Conservation (phyloP, 1,140 invertebrate species). For the Oppia nitens region DNA sequence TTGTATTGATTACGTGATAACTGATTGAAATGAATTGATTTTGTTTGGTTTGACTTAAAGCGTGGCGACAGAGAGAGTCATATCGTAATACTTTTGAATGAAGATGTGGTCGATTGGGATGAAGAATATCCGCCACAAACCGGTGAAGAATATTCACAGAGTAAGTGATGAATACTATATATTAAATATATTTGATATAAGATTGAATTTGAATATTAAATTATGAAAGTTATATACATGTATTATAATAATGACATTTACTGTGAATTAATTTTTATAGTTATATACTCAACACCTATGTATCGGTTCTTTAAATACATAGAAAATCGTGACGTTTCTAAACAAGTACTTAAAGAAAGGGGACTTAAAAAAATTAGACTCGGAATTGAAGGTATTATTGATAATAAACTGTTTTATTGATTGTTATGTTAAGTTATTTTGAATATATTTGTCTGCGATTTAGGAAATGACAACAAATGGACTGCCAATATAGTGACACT, state of each 20-base stretch:
- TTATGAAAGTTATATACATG: too few species aligned
- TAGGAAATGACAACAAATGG: slow-evolving; percentile 85
- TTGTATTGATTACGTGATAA: too few species aligned
- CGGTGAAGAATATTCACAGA: slow-evolving; percentile 95
- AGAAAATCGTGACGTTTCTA: slow-evolving; percentile 96
- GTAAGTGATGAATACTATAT: slow-evolving; percentile 37
- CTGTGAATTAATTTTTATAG: slow-evolving; percentile 36
- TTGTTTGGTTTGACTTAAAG: slow-evolving; percentile 9
- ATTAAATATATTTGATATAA: too few species aligned
- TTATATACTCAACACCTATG: slow-evolving; percentile 33
- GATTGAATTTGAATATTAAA: too few species aligned
- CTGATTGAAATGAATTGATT: too few species aligned
- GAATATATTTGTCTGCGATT: slow-evolving; percentile 61
- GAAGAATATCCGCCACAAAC: slow-evolving; percentile 96
- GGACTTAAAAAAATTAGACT: slow-evolving; percentile 97
- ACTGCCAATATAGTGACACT: slow-evolving; percentile 91
- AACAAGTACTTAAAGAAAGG: slow-evolving; percentile 82
- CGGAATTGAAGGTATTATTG: slow-evolving; percentile 64
- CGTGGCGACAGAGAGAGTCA: slow-evolving; percentile 31
- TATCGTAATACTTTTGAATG: slow-evolving; percentile 85
- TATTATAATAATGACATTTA: too few species aligned
- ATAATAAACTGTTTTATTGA: neutral
- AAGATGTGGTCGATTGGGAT: slow-evolving; percentile 96
- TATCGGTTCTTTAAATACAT: slow-evolving; percentile 96
- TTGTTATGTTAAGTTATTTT: slow-evolving; percentile 11